Percentiles rank a stretch among this genome's conserved stretches.
Conservation (phyloP, 2,797 vertebrate species). For the Scomberomorus guttatus region DNA sequence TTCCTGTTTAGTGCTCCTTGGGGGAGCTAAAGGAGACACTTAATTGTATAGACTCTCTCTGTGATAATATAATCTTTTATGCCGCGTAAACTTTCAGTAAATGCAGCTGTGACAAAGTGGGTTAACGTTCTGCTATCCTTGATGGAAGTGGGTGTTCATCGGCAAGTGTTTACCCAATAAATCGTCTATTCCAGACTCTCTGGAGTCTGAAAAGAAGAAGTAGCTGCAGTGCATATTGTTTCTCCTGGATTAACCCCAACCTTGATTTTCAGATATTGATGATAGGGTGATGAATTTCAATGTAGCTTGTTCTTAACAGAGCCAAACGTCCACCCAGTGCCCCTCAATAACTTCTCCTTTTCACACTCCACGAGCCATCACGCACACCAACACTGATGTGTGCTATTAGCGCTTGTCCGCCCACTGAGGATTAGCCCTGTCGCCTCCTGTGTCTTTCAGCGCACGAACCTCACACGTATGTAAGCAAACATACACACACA, state of each 20-base stretch:
- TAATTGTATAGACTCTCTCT: not conserved
- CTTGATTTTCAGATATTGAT: not conserved
- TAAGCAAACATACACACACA: constrained; percentile 15
- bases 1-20: not conserved
- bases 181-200: constrained; percentile 14
- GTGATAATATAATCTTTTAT: not conserved
- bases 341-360: constrained; percentile 34
- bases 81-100: not conserved
- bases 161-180: constrained; percentile 30
- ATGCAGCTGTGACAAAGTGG: constrained; percentile 14
- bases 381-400: constrained; percentile 46
- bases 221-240: not conserved
- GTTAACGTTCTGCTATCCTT: not conserved
- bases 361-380: constrained; percentile 51
- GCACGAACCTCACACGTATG: constrained; percentile 24
- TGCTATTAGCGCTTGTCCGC: constrained; percentile 53
- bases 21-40: not conserved
- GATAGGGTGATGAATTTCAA: too few species aligned
- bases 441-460: constrained; percentile 24
- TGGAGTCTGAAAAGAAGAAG: not conserved
- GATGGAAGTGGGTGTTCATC: constrained; percentile 5
- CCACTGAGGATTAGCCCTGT: constrained; percentile 37
- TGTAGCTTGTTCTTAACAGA: not conserved
- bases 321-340: constrained; percentile 13
- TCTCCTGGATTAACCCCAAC: constrained; percentile 3